These are phyloP conservation scores for Acrobasis suavella DNA, from an alignment of 2,888 invertebrate species.

Conservation along the genomic window DNA sequence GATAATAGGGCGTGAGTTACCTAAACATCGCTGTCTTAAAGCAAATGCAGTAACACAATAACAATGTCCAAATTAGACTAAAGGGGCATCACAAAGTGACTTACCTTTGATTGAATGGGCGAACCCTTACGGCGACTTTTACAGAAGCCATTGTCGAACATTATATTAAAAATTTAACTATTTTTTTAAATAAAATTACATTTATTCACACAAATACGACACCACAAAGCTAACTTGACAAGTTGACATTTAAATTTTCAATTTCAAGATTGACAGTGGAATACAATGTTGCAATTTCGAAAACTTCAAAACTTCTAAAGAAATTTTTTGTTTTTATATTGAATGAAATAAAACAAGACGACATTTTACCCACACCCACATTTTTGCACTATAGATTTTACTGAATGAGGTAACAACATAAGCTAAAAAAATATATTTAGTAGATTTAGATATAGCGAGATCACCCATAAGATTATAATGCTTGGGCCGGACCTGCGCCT, in stretches of 20 bases:
- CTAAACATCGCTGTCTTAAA: constrained; percentile 41
- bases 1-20: constrained; percentile 45
- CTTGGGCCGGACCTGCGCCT: no score
- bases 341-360: no score
- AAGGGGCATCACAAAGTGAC: constrained; percentile 38
- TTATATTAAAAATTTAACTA: constrained; percentile 68
- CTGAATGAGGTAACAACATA: no score
- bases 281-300: no score
- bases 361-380: no score
- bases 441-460: no score
- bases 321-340: no score
- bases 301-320: no score
- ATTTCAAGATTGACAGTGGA: constrained; percentile 35
- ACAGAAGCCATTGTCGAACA: constrained; percentile 92
- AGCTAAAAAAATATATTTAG: no score
- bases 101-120: constrained; percentile 94
- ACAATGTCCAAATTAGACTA: constrained; percentile 37
- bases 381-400: no score
- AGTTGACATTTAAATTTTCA: constrained; percentile 40
- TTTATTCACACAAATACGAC: constrained; percentile 64
- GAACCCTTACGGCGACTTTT: constrained; percentile 95
- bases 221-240: constrained; percentile 63
- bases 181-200: constrained; percentile 60
- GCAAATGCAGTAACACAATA: constrained; percentile 45
- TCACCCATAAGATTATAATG: no score